phyloP scores from a whole-genome alignment of 2,797 vertebrate genomes.

The Balearica regulorum region DNA sequence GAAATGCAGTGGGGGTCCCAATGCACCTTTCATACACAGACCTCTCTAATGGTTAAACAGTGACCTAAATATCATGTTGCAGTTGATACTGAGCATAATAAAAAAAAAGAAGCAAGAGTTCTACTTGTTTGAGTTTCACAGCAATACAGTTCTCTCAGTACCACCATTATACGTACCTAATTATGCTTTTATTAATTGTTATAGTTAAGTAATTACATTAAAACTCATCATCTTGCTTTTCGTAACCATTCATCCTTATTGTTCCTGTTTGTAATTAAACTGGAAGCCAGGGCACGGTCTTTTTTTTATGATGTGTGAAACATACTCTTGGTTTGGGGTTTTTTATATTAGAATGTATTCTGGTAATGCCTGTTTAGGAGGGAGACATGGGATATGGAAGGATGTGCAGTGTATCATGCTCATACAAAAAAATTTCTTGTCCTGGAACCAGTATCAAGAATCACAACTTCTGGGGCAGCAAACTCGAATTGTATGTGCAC shows the following conservation, averaged over 20 bases:
- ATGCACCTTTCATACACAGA: background rate
- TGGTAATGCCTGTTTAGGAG: background rate
- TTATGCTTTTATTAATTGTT: background rate
- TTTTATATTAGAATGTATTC: background rate
- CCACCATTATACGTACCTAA: accelerated
- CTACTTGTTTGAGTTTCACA: background rate
- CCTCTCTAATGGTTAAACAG: background rate
- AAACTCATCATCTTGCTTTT: background rate
- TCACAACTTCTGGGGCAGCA: background rate
- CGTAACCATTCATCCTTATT: background rate
- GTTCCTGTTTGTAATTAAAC: background rate
- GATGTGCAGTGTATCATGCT: background rate
- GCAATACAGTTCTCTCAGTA: background rate
- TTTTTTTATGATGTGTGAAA: background rate
- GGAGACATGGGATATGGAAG: background rate
- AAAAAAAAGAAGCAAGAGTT: background rate
- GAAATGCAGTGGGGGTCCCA: background rate
- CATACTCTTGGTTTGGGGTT: too few relatives aligned
- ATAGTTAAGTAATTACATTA: background rate
- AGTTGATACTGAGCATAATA: background rate
- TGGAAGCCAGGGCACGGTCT: background rate
- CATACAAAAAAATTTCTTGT: background rate
- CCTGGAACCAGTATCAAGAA: background rate
- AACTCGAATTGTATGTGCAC: background rate
- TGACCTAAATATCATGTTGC: background rate